Base-by-base conservation (phyloP, 2,797 vertebrate species). In the Lagorchestes hirsutus region DNA sequence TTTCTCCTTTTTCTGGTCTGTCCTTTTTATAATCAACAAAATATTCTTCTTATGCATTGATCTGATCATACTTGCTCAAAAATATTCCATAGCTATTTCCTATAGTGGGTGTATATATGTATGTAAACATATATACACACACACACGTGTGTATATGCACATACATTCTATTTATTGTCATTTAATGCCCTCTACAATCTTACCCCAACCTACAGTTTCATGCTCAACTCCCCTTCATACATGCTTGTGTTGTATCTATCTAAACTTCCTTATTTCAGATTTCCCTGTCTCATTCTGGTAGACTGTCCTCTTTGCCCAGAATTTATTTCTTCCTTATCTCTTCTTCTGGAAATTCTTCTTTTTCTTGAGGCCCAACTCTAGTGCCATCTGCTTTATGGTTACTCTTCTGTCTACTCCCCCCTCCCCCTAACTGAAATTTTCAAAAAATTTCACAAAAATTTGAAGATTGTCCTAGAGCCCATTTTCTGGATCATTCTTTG, bases 121-220 rank as follows among this genome's bases (percentile, higher is more conserved):
- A 2, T 82, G 22, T 82, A 82, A 2, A 46, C 24, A 67, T 5
- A n/a, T 16, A 24, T 14, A 40, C 2, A 46, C 8, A 46, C 1
- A 40, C 0, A 18, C 0, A 18, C 2, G 6, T n/a, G 1, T 67
- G 14, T 18, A 18, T 67, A 16, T n/a, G 6, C 4, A 16, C 5
- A 16, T n/a, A n/a, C 46, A 82, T 46, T 40, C 74, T 87, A 46
- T 87, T 50, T 46, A 50, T 3, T 87, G 40, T 9, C 24, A 50
- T 28, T 74, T 40, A 74, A 74, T 82, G 74, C 9, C 6, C 2
- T 82, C 22, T 24, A 82, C 40, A 82, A 46, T 24, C 40, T 82
- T 9, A 24, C 9, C 40, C 40, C 40, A 46, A 11, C 40, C 74
- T 87, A 50, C 10, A 87, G 40, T 87, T 87, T 24, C 10, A 50